Conservation (phyloP, 2,113 vertebrate species). For the Jaculus jaculus region DNA sequence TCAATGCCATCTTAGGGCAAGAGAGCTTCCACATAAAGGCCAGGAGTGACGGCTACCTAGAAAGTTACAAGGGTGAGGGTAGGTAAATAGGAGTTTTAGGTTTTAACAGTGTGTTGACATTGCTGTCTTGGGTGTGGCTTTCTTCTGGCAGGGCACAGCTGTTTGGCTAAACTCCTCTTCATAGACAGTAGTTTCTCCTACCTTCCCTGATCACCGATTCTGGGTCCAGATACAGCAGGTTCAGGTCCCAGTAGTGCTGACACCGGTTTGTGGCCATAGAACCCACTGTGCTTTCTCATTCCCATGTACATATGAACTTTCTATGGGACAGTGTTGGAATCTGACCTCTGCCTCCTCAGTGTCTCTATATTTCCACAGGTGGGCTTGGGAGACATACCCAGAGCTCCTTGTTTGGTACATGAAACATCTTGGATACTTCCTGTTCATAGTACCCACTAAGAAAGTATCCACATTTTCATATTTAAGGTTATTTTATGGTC, state of each 20-base stretch:
- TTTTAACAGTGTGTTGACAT: not conserved
- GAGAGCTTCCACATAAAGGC: not conserved
- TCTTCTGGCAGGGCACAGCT: not conserved
- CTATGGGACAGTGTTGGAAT: not conserved
- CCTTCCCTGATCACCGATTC: not conserved
- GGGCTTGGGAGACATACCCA: not conserved
- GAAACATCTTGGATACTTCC: not conserved
- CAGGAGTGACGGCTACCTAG: too few relatives aligned
- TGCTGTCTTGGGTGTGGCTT: too few relatives aligned
- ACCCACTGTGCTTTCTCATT: not conserved
- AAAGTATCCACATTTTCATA: not conserved
- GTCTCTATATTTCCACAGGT: not conserved
- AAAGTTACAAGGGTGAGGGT: too few relatives aligned
- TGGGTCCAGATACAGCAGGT: not conserved
- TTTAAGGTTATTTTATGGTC: not conserved
- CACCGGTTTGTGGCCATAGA: not conserved
- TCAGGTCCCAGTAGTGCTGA: not conserved
- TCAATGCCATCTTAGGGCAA: too few relatives aligned
- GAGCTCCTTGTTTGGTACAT: not conserved
- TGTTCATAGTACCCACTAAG: too few relatives aligned
- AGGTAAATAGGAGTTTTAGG: not conserved
- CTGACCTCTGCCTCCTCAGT: not conserved
- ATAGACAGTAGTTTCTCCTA: not conserved
- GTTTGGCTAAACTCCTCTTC: too few relatives aligned
- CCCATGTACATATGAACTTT: not conserved